Percentiles rank a stretch among this genome's conserved stretches.
phyloP scores from a whole-genome alignment of 2,113 vertebrate genomes.

The Phalacrocorax brasilianus region DNA sequence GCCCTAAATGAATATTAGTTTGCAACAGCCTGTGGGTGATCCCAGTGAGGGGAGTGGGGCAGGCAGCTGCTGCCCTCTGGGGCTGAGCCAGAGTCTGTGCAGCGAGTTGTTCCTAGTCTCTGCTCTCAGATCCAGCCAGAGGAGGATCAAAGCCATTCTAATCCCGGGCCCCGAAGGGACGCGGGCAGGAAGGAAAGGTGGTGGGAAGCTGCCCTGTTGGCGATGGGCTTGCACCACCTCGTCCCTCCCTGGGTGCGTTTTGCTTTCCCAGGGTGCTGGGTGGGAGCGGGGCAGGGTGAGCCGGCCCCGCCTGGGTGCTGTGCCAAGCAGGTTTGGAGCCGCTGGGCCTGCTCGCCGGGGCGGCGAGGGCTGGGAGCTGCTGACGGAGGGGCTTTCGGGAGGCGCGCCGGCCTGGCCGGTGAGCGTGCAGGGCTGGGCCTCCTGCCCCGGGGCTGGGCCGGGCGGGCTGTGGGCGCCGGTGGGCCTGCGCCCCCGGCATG shows the following conservation, averaged over 20 bases:
- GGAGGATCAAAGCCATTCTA: not conserved
- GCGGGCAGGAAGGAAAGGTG: accelerated
- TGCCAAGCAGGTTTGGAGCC: not conserved
- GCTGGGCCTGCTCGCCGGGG: not conserved
- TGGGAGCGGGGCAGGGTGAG: not conserved
- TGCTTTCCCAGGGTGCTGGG: not conserved
- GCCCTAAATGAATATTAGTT: not conserved
- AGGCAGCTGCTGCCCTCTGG: not conserved
- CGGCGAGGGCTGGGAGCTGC: not conserved
- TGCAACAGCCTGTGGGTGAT: accelerated
- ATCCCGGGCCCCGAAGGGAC: not conserved
- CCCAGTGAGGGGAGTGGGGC: accelerated
- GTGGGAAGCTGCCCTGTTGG: not conserved
- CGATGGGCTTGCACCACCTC: accelerated
- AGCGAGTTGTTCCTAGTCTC: accelerated
- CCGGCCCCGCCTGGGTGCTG: not conserved
- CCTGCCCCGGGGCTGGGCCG: not conserved
- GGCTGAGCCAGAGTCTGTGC: not conserved
- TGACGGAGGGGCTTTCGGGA: not conserved
- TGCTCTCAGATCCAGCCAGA: not conserved
- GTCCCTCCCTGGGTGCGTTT: not conserved
- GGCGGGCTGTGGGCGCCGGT: not conserved
- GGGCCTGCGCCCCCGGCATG: not conserved
- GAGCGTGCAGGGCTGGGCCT: not conserved
- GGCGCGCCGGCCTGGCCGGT: not conserved